These are phyloP conservation scores for Sturnus vulgaris DNA, from an alignment of 2,113 vertebrate genomes.

Conservation along the genomic window DNA sequence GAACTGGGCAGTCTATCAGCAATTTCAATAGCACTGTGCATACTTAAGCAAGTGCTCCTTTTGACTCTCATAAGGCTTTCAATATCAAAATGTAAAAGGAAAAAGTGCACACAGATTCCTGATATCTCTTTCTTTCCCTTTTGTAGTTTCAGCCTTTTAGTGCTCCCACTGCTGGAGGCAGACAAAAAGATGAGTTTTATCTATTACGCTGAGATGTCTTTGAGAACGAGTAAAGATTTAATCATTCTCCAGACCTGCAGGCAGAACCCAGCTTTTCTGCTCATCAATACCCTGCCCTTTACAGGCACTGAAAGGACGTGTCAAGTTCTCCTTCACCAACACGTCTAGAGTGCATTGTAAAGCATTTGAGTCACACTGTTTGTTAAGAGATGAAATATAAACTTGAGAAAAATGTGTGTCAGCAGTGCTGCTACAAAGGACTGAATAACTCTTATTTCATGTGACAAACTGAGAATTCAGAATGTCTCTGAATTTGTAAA, in stretches of 20 bases:
- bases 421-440: neutral
- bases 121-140: neutral
- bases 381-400: neutral
- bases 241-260: neutral
- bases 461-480: neutral
- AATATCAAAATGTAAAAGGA: neutral
- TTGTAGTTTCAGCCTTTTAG: neutral
- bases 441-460: neutral
- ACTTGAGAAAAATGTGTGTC: neutral
- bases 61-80: neutral
- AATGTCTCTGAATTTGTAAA: neutral
- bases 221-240: neutral
- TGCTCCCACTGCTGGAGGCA: neutral
- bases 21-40: neutral
- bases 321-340: neutral
- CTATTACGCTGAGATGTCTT: neutral
- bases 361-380: neutral
- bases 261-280: neutral
- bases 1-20: neutral
- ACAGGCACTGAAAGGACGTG: neutral
- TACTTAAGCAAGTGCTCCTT: neutral
- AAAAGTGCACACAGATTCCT: neutral
- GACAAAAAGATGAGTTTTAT: slow-evolving; percentile 1
- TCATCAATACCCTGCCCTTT: neutral
- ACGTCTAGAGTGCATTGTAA: neutral